These are phyloP conservation scores for Ardeotis arabs DNA, from an alignment of 2,113 vertebrate genomes.

Conservation along the genomic window DNA sequence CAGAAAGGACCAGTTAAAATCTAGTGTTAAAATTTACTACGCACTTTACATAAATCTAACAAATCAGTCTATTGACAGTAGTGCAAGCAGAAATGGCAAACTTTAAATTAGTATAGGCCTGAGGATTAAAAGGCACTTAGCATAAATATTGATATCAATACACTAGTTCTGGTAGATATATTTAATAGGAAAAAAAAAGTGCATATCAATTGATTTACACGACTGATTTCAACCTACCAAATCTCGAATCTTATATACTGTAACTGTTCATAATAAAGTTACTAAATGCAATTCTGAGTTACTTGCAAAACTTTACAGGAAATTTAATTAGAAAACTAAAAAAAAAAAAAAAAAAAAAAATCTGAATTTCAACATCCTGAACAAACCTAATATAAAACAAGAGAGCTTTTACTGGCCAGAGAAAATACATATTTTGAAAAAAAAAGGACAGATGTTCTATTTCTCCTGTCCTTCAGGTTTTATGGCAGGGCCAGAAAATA, in stretches of 20 bases:
- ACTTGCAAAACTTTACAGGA: not conserved
- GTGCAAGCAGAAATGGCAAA: not conserved
- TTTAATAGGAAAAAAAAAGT: not conserved
- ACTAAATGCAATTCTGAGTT: not conserved
- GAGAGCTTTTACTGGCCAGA: not conserved
- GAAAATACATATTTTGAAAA: not conserved
- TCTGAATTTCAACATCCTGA: not conserved
- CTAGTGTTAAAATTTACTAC: not conserved
- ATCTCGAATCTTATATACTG: not conserved
- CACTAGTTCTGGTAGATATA: not conserved
- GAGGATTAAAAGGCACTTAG: constrained; percentile 18
- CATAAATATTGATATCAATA: not conserved
- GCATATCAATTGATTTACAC: not conserved
- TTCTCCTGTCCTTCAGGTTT: not conserved
- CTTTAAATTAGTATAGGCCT: not conserved
- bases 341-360: not conserved
- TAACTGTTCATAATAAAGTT: not conserved
- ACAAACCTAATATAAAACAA: not conserved
- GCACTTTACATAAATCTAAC: not conserved
- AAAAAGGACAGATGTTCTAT: not conserved
- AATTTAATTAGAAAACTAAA: not conserved
- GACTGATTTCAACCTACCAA: not conserved
- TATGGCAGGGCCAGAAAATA: not conserved
- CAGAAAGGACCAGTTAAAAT: not conserved
- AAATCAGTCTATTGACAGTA: not conserved